phyloP scores from a whole-genome alignment of 64 coral and sea anemone species.

The Montipora sp. region DNA sequence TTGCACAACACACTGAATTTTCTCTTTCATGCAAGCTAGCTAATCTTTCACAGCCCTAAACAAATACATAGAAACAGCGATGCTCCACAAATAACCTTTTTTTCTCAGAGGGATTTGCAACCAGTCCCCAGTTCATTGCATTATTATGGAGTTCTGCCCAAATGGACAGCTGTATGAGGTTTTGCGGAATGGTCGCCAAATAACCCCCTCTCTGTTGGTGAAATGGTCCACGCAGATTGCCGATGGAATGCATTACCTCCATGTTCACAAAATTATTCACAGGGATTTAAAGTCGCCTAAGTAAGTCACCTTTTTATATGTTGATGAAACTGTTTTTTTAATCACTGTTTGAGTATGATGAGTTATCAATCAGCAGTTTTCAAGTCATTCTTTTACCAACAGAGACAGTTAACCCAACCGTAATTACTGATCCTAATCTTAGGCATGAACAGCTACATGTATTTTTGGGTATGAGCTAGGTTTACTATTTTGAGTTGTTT shows the following conservation, averaged over 20 bases:
- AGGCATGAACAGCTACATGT: no score
- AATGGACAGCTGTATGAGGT: constrained; percentile 92
- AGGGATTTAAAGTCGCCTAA: constrained; percentile 93
- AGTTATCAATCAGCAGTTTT: no score
- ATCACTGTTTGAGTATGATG: neutral
- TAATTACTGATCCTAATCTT: no score
- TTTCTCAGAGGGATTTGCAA: constrained; percentile 84
- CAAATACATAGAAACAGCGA: neutral
- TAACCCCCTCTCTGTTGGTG: constrained; percentile 77
- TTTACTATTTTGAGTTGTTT: no score
- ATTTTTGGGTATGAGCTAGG: no score
- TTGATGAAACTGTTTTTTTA: neutral
- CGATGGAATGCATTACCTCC: constrained; percentile 95
- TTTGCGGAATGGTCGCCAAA: constrained; percentile 84
- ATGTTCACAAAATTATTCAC: constrained; percentile 88
- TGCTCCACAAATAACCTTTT: neutral
- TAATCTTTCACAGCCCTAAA: no score
- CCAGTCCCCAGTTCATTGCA: constrained; percentile 84
- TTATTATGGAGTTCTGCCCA: constrained; percentile 93
- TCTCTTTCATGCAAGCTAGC: no score
- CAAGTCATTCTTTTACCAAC: no score
- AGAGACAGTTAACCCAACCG: no score
- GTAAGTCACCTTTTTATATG: constrained; percentile 36
- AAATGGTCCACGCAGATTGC: constrained; percentile 91
- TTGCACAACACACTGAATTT: no score